Percentiles rank a stretch among this genome's conserved stretches.
phyloP scores from a whole-genome alignment of 2,888 invertebrate genomes.

The Ellobium chinense region DNA sequence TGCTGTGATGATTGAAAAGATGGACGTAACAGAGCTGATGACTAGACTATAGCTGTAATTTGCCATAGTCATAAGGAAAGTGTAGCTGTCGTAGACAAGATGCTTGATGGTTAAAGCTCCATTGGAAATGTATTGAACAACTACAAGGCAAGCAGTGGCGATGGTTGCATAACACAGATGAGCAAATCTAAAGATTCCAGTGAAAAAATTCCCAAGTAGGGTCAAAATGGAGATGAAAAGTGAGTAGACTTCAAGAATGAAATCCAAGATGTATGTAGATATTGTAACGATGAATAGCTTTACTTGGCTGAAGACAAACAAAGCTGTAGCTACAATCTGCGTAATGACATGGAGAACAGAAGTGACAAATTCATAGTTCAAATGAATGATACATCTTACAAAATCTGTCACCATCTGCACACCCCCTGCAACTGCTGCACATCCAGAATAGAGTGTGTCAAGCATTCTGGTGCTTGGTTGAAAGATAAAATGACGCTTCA shows the following conservation, averaged over 20 bases:
- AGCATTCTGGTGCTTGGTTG: no score
- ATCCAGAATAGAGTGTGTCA: conserved; percentile 2
- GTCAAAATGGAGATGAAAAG: background rate
- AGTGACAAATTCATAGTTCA: conserved; percentile 41
- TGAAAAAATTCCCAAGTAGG: background rate
- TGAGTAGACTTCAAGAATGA: conserved; percentile 46
- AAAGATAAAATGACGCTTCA: no score
- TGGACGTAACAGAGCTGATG: background rate
- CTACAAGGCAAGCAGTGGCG: background rate
- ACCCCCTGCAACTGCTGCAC: background rate
- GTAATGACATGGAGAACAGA: conserved; percentile 2
- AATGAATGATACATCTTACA: background rate
- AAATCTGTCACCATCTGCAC: conserved; percentile 21
- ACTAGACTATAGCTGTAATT: background rate
- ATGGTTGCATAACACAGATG: conserved; percentile 11
- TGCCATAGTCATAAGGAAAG: background rate
- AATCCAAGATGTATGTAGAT: conserved; percentile 41
- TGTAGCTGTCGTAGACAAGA: background rate
- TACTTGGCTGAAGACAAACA: background rate
- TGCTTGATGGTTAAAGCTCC: background rate
- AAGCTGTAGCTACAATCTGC: background rate
- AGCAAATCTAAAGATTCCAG: background rate
- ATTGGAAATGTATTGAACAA: background rate
- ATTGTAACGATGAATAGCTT: conserved; percentile 22
- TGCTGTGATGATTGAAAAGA: conserved; percentile 31